These are phyloP conservation scores for Acanthacorydalis orientalis DNA, from an alignment of 2,888 invertebrate species.

Conservation along the genomic window DNA sequence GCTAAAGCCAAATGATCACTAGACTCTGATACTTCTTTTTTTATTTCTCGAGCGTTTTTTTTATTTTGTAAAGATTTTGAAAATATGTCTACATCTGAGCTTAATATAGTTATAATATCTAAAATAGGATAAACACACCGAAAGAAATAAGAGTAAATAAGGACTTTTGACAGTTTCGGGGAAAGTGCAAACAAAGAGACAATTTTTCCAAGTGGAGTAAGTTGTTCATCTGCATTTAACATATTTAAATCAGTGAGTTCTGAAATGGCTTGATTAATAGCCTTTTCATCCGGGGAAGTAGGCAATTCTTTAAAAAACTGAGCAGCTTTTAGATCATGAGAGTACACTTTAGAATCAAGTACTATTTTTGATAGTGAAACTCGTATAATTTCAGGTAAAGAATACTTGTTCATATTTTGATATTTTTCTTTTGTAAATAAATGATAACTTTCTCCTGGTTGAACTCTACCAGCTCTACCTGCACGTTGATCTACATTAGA, in stretches of 20 bases:
- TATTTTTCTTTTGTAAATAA: constrained; percentile 35
- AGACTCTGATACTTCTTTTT: constrained; percentile 29
- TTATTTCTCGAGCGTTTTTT: constrained; percentile 31
- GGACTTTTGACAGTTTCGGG: constrained; percentile 40
- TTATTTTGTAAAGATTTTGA: constrained; percentile 28
- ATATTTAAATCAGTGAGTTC: constrained; percentile 40
- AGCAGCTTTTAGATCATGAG: constrained; percentile 34
- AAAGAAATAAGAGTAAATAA: constrained; percentile 39
- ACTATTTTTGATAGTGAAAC: constrained; percentile 34
- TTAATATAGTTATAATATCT: constrained; percentile 28
- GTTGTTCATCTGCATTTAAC: constrained; percentile 35
- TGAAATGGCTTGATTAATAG: constrained; percentile 36
- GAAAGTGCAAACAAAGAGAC: constrained; percentile 36
- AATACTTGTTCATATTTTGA: constrained; percentile 30
- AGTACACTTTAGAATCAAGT: constrained; percentile 42
- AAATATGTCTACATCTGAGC: constrained; percentile 36
- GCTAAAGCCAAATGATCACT: constrained; percentile 48
- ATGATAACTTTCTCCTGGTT: constrained; percentile 40
- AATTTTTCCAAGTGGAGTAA: constrained; percentile 43
- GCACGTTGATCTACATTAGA: constrained; percentile 45
- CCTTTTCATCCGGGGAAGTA: constrained; percentile 36
- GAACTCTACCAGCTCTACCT: constrained; percentile 51
- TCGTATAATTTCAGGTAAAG: constrained; percentile 45
- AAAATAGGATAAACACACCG: constrained; percentile 34
- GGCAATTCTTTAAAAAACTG: constrained; percentile 42